Conservation (phyloP, 2,113 vertebrate species). For the Python bivittatus region DNA sequence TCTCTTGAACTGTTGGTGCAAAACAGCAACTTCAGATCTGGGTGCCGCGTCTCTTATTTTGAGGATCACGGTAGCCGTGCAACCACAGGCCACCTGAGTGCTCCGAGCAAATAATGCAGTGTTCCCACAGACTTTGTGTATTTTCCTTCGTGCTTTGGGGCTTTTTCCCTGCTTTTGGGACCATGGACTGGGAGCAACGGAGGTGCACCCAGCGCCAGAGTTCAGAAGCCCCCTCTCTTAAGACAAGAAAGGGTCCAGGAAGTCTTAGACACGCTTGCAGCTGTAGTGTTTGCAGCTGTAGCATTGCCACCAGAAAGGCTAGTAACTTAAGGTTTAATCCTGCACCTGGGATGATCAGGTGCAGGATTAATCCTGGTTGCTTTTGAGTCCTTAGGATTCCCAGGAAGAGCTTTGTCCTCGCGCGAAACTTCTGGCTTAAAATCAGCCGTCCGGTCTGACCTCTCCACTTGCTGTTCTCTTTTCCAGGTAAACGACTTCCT, state of each 20-base stretch:
- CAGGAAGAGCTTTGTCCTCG: not conserved
- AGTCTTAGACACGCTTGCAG: not conserved
- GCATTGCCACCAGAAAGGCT: not conserved
- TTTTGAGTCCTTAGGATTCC: no score
- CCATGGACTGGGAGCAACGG: no score
- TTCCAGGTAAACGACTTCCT: constrained; percentile 96
- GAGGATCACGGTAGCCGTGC: not conserved
- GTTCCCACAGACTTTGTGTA: not conserved
- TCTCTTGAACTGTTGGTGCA: not conserved
- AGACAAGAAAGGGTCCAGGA: not conserved
- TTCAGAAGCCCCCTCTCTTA: not conserved
- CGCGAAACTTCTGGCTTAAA: not conserved
- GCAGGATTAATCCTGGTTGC: no score
- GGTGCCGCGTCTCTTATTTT: not conserved
- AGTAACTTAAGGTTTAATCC: not conserved
- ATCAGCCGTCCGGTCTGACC: not conserved
- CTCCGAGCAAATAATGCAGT: not conserved
- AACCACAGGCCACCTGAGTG: not conserved
- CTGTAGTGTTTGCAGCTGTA: not conserved
- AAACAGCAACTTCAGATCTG: not conserved
- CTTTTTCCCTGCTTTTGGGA: no score
- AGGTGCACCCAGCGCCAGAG: not conserved
- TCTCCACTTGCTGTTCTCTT: not conserved
- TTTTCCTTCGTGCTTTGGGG: no score
- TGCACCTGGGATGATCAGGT: no score